Evolutionary conservation across 2,113 vertebrate genomes (phyloP), one percentile per base, ranked within the genome.

Genomic region (Anthoscopus minutus): DNA sequence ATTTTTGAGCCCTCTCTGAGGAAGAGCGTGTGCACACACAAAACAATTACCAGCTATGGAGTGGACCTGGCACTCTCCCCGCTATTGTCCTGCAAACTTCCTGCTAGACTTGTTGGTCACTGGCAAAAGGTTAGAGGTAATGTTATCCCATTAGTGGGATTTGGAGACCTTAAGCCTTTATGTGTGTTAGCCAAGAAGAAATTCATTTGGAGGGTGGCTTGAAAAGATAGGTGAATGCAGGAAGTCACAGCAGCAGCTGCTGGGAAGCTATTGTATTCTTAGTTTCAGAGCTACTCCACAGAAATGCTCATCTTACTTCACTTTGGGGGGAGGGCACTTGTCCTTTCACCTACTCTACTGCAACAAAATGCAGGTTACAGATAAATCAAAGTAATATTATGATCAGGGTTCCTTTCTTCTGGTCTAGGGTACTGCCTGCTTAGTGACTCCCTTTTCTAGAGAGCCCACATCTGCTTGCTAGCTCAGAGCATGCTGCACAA

Each of bases 11-110:
- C 30, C 23, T 54, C 57, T 53, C 25, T 80, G 61, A 92, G 81
- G 69, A 60, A 25, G 27, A 54, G 56, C 6, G 15, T 45, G 22
- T n/a, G 18, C 11, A 37, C 58, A 30, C n/a, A n/a, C 35, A 79
- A 66, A 77, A 33, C 81, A 37, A 66, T 77, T 54, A 86, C 58
- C 64, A 77, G 77, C 56, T 50, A 56, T n/a, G 15, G 58, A 89
- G 51, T 58, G 92, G 86, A 94, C 18, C 69, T 87, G 95, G 94
- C 79, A 88, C 19, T 87, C 80, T 60, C 77, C 51, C 70, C 79
- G 11, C 95, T 89, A 94, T 80, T 96, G 96, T 94, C 85, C 92
- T 88, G 40, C 78, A 94, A 53, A 78, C 74, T 96, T 97, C 96
- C 93, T 96, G 85, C 69, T 90, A 90, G 86, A 57, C 42, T 89